Conservation (phyloP, 1,140 invertebrate species). For the Drosophila kanapiae region DNA sequence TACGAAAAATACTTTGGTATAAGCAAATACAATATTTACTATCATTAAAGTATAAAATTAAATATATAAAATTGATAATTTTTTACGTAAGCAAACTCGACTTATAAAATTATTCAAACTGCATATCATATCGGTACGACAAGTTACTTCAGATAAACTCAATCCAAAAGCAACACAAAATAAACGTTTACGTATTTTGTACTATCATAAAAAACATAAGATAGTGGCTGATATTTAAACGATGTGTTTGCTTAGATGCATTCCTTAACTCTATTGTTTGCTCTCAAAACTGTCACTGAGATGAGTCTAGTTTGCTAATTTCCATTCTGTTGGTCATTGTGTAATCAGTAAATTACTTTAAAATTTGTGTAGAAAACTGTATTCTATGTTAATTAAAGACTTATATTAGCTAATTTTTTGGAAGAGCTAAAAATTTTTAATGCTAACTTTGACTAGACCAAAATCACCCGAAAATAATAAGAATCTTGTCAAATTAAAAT, state of each 20-base stretch:
- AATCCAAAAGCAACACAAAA: neutral
- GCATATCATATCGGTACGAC: neutral
- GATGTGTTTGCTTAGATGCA: neutral
- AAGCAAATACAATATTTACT: neutral
- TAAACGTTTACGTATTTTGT: neutral
- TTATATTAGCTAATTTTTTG: too few relatives aligned
- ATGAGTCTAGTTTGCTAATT: neutral
- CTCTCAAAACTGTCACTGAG: too few relatives aligned
- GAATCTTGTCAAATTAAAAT: too few relatives aligned
- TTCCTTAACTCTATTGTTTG: neutral
- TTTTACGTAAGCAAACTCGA: neutral
- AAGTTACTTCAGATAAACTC: neutral
- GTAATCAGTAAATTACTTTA: neutral
- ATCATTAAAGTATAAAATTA: neutral
- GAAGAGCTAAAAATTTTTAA: too few relatives aligned
- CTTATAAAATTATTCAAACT: neutral
- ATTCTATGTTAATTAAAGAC: too few relatives aligned
- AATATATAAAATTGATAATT: neutral
- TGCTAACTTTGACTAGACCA: too few relatives aligned
- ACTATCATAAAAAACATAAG: constrained; percentile 1
- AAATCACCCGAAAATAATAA: too few relatives aligned
- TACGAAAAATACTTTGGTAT: neutral
- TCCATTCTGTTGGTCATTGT: neutral
- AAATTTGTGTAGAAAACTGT: neutral
- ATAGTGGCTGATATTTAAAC: neutral